A percentile compares a stretch with the other conserved stretches of the same genome.
These are phyloP conservation scores for Tubiluchus corallicola DNA, from an alignment of 2,888 invertebrate genomes.

Conservation along the genomic window DNA sequence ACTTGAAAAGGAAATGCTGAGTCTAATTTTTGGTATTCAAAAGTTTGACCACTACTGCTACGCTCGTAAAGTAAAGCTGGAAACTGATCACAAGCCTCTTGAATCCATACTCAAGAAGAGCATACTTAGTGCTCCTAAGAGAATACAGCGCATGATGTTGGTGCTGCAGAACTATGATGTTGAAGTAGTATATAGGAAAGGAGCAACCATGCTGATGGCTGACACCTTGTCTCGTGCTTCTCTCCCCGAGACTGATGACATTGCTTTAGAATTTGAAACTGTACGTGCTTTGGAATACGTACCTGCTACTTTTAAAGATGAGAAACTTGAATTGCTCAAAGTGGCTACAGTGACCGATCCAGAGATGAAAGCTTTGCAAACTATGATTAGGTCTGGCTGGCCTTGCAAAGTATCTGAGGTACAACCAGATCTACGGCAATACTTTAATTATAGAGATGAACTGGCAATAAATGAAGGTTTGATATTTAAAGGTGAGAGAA, in stretches of 20 bases:
- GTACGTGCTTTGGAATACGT: too few species aligned
- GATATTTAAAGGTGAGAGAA: too few species aligned
- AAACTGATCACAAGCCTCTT: slow-evolving; percentile 14
- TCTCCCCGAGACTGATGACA: too few species aligned
- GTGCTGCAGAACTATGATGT: slow-evolving; percentile 11
- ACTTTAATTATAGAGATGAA: too few species aligned
- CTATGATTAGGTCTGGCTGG: slow-evolving; percentile 5
- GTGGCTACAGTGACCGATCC: slow-evolving; percentile 9
- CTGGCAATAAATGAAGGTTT: too few species aligned
- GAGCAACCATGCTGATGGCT: slow-evolving; percentile 14
- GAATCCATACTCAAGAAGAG: slow-evolving; percentile 10
- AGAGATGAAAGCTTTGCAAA: slow-evolving; percentile 5
- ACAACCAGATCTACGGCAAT: slow-evolving; percentile 4
- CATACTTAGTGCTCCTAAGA: too few species aligned
- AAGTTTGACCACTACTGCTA: too few species aligned
- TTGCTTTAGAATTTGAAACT: too few species aligned
- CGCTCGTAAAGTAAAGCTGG: slow-evolving; percentile 11
- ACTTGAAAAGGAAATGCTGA: too few species aligned
- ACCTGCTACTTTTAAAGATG: too few species aligned
- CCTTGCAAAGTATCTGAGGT: slow-evolving; percentile 5
- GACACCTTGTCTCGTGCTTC: slow-evolving; percentile 14
- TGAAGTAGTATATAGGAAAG: slow-evolving; percentile 12
- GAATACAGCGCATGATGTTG: slow-evolving; percentile 12
- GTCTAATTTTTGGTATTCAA: too few species aligned
- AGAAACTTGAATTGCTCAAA: slow-evolving; percentile 6